Base-by-base conservation (phyloP, 1,140 invertebrate genomes). In the Leguminivora glycinivorella region DNA sequence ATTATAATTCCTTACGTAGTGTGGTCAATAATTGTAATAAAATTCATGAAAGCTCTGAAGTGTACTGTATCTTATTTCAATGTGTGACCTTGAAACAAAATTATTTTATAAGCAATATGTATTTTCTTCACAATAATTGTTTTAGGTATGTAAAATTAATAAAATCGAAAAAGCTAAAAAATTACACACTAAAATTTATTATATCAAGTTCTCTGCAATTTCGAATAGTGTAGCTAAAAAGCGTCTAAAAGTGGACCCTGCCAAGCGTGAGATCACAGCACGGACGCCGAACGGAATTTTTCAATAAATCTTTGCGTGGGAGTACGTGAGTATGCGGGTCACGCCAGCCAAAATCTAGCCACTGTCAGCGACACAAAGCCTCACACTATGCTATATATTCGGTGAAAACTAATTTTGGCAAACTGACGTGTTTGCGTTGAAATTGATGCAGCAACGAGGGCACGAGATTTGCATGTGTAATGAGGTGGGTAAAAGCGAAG, bases 291-390 rank as follows among this genome's bases (percentile, higher is more conserved):
- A 43, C 40, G 40, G 40, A 43, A 43, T 43, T 43, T 43, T n/a
- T 43, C 40, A 43, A 43, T 43, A 43, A 43, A 43, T 43, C 40
- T 43, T 43, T 43, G 40, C 17, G 40, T 43, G 40, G 40, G 40
- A 17, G 40, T 52, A 22, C 47, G 47, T 22, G 47, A 22, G 17
- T 52, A 52, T 22, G 17, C 19, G 47, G n/a, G 47, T 22, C 47
- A 52, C 47, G 47, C 47, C 5, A 22, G 6, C 47, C 47, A 22
- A 22, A 52, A 22, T 52, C 10, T 9, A 22, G 47, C 17, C 19
- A n/a, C 47, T 52, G 47, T 22, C 19, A 52, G 19, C 19, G 47
- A 2, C 19, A 19, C 47, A 22, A 52, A 52, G 47, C 47, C 17
- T 52, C 19, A 19, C 9, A 52, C 7, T 40, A 40, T 7, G 4